A percentile compares a stretch with the other conserved stretches of the same genome.
Evolutionary conservation across 2,797 vertebrate species (phyloP).

Genomic region (Aphelocoma californica): DNA sequence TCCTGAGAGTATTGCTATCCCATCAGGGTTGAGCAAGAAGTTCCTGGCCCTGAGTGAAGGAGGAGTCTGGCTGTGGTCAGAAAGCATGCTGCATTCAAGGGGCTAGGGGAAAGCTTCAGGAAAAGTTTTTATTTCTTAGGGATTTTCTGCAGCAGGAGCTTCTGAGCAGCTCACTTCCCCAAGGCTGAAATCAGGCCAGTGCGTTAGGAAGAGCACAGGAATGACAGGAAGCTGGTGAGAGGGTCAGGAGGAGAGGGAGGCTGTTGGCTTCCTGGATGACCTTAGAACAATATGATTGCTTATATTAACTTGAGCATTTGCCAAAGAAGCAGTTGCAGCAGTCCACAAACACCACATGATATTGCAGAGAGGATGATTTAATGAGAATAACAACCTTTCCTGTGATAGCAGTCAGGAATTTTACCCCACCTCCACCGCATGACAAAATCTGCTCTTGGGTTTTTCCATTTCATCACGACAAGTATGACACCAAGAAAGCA

Average conservation of each 20-base stretch:
- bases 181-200: not conserved
- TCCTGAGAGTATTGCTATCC: not conserved
- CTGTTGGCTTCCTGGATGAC: slow-evolving; percentile 42
- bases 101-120: not conserved
- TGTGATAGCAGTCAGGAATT: not conserved
- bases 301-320: slow-evolving; percentile 1
- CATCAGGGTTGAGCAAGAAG: not conserved
- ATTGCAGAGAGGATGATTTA: not conserved
- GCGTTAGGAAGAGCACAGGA: not conserved
- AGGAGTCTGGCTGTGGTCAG: not conserved
- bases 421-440: not conserved
- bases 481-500: not conserved
- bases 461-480: not conserved
- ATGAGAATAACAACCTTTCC: slow-evolving; percentile 16
- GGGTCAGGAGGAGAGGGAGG: slow-evolving; percentile 28
- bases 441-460: not conserved
- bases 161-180: not conserved
- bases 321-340: not conserved
- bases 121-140: not conserved
- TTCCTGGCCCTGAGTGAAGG: not conserved
- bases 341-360: not conserved
- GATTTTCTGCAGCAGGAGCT: not conserved
- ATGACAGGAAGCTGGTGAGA: slow-evolving; percentile 20
- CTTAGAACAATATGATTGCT: slow-evolving; percentile 27
- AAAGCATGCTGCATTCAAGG: not conserved